Conservation (phyloP, 1,140 invertebrate species). For the Pogonus chalceus region DNA sequence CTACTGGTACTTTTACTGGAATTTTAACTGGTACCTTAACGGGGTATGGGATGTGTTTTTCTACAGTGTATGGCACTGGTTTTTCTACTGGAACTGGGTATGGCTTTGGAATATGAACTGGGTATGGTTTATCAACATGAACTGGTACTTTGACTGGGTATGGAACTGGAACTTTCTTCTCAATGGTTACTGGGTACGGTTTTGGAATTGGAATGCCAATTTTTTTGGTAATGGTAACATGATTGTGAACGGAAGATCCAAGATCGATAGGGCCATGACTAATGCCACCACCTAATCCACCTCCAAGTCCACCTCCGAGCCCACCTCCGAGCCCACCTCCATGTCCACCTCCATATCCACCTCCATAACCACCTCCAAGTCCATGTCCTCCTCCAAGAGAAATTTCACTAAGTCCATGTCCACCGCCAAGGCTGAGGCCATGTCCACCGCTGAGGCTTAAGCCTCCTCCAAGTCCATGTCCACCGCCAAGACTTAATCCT, state of each 20-base stretch:
- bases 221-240: slow-evolving; percentile 19
- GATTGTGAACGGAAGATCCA: slow-evolving; percentile 16
- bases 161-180: slow-evolving; percentile 21
- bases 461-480: background rate
- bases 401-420: background rate
- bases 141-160: slow-evolving; percentile 21
- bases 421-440: slow-evolving; percentile 5
- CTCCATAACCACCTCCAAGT: slow-evolving; percentile 11
- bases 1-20: slow-evolving; percentile 27
- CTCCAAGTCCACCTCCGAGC: slow-evolving; percentile 5
- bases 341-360: slow-evolving; percentile 9
- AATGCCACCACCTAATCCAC: slow-evolving; percentile 7
- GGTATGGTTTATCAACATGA: slow-evolving; percentile 13
- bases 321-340: slow-evolving; percentile 9
- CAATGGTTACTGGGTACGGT: slow-evolving; percentile 27
- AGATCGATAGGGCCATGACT: slow-evolving; percentile 12
- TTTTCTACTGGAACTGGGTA: slow-evolving; percentile 24
- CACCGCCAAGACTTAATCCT: background rate
- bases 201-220: slow-evolving; percentile 20
- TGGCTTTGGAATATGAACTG: slow-evolving; percentile 12
- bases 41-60: background rate
- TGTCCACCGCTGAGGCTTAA: background rate
- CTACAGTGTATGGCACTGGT: slow-evolving; percentile 25
- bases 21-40: slow-evolving; percentile 27
- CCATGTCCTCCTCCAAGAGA: slow-evolving; percentile 11